These are phyloP conservation scores for Mythimna vitellina DNA, from an alignment of 2,888 invertebrate species.

Conservation along the genomic window DNA sequence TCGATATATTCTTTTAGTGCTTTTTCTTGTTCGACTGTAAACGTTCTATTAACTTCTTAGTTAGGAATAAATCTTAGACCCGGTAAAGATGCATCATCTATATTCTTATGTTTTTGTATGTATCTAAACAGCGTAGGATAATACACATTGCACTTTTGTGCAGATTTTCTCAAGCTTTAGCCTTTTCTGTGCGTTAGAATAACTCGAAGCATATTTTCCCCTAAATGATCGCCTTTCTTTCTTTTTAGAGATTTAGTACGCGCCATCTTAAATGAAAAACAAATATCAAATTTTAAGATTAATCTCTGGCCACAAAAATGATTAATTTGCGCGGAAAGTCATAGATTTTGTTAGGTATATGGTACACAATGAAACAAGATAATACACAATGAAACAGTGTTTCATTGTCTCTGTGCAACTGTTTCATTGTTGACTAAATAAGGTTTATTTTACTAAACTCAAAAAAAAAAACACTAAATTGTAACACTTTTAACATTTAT, in stretches of 20 bases:
- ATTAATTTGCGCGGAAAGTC: not conserved
- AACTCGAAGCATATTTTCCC: constrained; percentile 1
- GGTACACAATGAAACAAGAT: constrained; percentile 3
- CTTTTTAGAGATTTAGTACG: not conserved
- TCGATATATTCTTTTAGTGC: no score
- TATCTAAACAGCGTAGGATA: not conserved
- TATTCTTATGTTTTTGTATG: not conserved
- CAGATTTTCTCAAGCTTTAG: not conserved
- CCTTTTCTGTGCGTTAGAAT: not conserved
- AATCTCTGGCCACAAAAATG: not conserved
- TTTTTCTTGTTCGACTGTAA: constrained; percentile 11
- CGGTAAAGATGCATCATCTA: not conserved
- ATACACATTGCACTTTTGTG: constrained; percentile 2
- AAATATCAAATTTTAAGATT: not conserved
- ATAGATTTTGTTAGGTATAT: not conserved
- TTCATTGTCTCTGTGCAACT: not conserved
- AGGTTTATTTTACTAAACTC: no score
- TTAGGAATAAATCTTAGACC: constrained; percentile 1
- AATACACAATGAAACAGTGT: constrained; percentile 5
- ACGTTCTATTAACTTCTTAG: constrained; percentile 9
- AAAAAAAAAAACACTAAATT: no score
- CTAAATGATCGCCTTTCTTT: not conserved
- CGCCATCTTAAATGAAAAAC: not conserved
- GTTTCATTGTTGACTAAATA: no score
- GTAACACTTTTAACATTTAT: no score